Evolutionary conservation across 2,113 vertebrate genomes (phyloP).

Genomic region (Ameiurus melas): DNA sequence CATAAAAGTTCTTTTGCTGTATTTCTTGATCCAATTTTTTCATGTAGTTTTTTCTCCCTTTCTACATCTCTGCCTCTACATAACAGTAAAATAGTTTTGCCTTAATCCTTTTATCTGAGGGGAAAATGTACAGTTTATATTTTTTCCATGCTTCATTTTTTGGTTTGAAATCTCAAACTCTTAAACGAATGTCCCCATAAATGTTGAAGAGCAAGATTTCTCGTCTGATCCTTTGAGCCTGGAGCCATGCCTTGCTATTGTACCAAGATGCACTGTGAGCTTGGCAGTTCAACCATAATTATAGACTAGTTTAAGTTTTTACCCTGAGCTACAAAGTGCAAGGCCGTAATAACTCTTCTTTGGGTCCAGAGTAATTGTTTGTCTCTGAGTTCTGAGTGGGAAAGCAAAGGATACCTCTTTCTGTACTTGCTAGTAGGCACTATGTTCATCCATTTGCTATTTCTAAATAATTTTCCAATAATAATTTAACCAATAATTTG

Average conservation of each 20-base stretch:
- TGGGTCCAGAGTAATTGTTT: slow-evolving; percentile 48
- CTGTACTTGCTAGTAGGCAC: slow-evolving; percentile 4
- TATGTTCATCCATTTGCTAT: neutral
- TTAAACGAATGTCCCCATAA: slow-evolving; percentile 49
- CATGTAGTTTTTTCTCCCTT: slow-evolving; percentile 8
- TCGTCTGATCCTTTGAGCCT: slow-evolving; percentile 41
- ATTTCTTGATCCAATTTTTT: slow-evolving; percentile 26
- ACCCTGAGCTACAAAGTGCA: slow-evolving; percentile 41
- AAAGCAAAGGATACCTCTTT: slow-evolving; percentile 45
- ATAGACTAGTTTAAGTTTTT: slow-evolving; percentile 48
- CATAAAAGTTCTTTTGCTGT: slow-evolving; percentile 13
- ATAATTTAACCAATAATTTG: neutral
- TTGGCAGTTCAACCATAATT: slow-evolving; percentile 48
- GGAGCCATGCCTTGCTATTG: slow-evolving; percentile 51
- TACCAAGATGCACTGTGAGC: slow-evolving; percentile 35
- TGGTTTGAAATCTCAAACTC: slow-evolving; percentile 40
- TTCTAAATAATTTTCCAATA: neutral
- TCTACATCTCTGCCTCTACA: slow-evolving; percentile 2
- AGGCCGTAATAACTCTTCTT: slow-evolving; percentile 47
- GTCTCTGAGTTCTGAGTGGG: slow-evolving; percentile 46
- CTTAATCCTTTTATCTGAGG: slow-evolving; percentile 29
- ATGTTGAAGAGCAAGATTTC: slow-evolving; percentile 42
- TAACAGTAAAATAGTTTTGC: slow-evolving; percentile 34
- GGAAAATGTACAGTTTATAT: slow-evolving; percentile 47
- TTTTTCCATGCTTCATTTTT: slow-evolving; percentile 49